Base-by-base conservation (phyloP, 2,797 vertebrate species). In the Mastacembelus armatus region DNA sequence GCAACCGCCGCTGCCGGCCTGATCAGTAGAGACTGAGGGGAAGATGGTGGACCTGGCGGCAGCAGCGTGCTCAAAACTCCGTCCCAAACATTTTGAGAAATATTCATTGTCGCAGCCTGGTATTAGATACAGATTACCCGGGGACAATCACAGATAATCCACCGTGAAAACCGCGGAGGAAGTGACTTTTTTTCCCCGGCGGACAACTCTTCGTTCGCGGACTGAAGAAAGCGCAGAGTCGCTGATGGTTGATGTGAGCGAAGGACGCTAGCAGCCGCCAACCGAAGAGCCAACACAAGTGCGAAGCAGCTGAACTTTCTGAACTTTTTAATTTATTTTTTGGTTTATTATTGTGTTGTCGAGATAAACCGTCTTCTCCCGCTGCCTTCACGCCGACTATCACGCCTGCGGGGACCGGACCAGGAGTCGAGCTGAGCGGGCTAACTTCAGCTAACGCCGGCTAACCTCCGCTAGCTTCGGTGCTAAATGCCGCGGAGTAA, bases 1-100 rank as follows among this genome's bases (percentile, higher is more conserved):
- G 89, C 88, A 86, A 84, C 85, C 73, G 75, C 7, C 57, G 30
- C 78, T 56, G 56, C 87, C 87, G 88, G 80, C 78, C 65, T 44
- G 62, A 61, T 66, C 45, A 60, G 81, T 60, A 12, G 77, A 77
- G 78, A 92, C 71, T 65, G 83, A 83, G 81, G 87, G 88, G 92
- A 95, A 94, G 89, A 95, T 94, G 94, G 94, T 94, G 92, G 93
- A 93, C 87, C 77, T 85, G 51, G 75, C 54, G 68, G 88, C 76
- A 52, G 63, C 86, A 84, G 75, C 93, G 92, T 93, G 93, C 79
- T 92, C 89, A 16, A 56, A 88, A 88, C 90, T 91, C 88, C 85
- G 88, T 88, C 91, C 87, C 15, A 92, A 92, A 93, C 89, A 81
- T 64, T 88, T 89, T 60, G 80, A 85, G 66, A 91, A 91, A 85